These are phyloP conservation scores for Crenuchus spilurus DNA, from an alignment of 2,797 vertebrate species.

Conservation along the genomic window DNA sequence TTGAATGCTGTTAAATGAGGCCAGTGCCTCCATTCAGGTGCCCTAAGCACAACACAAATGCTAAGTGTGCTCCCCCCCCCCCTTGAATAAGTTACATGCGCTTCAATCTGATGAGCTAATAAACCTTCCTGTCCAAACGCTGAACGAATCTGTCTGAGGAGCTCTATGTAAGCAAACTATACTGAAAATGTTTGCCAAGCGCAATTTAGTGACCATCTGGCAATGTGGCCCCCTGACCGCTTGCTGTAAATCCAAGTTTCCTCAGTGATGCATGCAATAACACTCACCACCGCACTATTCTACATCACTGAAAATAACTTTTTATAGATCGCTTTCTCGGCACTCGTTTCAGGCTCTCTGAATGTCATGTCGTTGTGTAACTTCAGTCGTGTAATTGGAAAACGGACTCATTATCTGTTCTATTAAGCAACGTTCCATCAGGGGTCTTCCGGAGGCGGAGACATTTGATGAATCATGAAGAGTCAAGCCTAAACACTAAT, in stretches of 20 bases:
- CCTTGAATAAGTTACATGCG: no score
- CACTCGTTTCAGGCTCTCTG: background rate
- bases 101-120: background rate
- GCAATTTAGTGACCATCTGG: slow-evolving; percentile 11
- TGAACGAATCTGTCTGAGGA: slow-evolving; percentile 4
- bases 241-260: background rate
- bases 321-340: background rate
- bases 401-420: slow-evolving; percentile 7
- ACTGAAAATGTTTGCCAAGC: slow-evolving; percentile 8
- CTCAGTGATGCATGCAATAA: background rate
- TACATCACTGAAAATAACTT: background rate
- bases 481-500: slow-evolving; percentile 29
- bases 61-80: no score
- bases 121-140: background rate
- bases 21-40: no score
- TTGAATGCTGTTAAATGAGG: no score
- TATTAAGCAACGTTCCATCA: slow-evolving; percentile 13
- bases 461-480: slow-evolving; percentile 46
- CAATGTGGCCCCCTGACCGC: background rate
- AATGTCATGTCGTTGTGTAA: background rate
- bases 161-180: background rate
- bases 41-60: no score
- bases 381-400: background rate
- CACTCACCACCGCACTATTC: background rate
- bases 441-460: slow-evolving; percentile 26